Conservation (phyloP, 2,113 vertebrate species). For the Heterocephalus glaber region DNA sequence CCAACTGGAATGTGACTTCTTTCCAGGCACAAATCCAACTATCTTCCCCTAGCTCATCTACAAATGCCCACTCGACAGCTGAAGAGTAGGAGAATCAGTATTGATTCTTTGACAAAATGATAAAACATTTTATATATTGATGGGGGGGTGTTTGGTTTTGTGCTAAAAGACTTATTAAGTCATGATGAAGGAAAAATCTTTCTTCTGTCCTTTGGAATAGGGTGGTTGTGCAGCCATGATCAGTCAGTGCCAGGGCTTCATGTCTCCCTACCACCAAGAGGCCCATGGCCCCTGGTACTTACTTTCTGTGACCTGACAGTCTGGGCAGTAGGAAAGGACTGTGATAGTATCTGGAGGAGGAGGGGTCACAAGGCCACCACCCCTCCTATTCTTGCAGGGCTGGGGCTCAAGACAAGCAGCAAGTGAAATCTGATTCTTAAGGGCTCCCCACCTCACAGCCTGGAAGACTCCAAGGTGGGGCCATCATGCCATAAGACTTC, state of each 20-base stretch:
- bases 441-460: not conserved
- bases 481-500: not conserved
- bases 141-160: not conserved
- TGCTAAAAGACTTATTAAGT: not conserved
- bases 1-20: not conserved
- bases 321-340: not conserved
- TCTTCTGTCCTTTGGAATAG: not conserved
- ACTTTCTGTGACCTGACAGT: not conserved
- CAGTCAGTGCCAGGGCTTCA: not conserved
- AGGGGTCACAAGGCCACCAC: fast-evolving
- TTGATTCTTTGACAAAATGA: constrained; percentile 15
- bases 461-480: not conserved
- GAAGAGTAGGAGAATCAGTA: not conserved
- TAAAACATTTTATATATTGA: constrained; percentile 12
- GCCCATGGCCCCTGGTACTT: not conserved
- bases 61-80: not conserved
- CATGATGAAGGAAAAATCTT: not conserved
- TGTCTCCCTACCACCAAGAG: not conserved
- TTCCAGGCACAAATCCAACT: not conserved
- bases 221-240: not conserved
- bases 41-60: not conserved
- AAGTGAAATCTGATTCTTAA: not conserved
- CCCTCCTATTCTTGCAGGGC: too few species aligned
- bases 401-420: not conserved
- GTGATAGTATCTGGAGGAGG: not conserved